These are phyloP conservation scores for Monochamus saltuarius DNA, from an alignment of 1,140 invertebrate genomes.

Conservation along the genomic window DNA sequence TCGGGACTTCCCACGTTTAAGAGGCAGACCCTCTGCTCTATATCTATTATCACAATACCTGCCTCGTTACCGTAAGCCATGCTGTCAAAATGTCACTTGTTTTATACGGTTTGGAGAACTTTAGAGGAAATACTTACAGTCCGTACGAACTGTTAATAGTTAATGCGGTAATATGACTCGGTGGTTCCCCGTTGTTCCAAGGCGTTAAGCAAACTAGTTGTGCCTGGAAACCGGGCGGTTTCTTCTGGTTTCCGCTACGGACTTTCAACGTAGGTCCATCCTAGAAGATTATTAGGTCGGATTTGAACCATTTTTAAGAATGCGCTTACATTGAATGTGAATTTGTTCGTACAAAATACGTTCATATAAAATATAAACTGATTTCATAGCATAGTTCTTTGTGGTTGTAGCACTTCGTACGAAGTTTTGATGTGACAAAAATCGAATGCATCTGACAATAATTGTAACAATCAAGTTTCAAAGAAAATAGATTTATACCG, in stretches of 20 bases:
- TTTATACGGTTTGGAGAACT: neutral
- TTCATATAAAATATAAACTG: too few species aligned
- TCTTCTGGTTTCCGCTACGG: slow-evolving; percentile 73
- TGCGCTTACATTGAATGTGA: slow-evolving; percentile 38
- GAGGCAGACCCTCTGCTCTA: slow-evolving; percentile 87
- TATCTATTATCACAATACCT: slow-evolving; percentile 92
- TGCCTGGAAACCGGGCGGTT: slow-evolving; percentile 90
- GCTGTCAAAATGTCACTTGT: slow-evolving; percentile 55
- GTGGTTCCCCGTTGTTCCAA: slow-evolving; percentile 74
- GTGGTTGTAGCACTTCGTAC: too few species aligned
- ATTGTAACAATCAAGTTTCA: too few species aligned
- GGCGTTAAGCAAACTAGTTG: slow-evolving; percentile 91
- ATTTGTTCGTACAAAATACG: too few species aligned
- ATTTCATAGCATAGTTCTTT: too few species aligned
- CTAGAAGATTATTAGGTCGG: slow-evolving; percentile 23
- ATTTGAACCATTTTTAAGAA: too few species aligned
- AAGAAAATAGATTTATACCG: too few species aligned
- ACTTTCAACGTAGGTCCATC: slow-evolving; percentile 64
- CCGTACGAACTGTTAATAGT: slow-evolving; percentile 95
- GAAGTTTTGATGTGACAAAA: too few species aligned
- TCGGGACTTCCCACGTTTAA: slow-evolving; percentile 82
- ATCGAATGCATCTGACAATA: too few species aligned
- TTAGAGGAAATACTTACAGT: slow-evolving; percentile 74
- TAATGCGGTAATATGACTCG: slow-evolving; percentile 83
- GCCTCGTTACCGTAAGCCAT: slow-evolving; percentile 96